Evolutionary conservation across 2,888 invertebrate species (phyloP).

Genomic region (Orthosia cruda): DNA sequence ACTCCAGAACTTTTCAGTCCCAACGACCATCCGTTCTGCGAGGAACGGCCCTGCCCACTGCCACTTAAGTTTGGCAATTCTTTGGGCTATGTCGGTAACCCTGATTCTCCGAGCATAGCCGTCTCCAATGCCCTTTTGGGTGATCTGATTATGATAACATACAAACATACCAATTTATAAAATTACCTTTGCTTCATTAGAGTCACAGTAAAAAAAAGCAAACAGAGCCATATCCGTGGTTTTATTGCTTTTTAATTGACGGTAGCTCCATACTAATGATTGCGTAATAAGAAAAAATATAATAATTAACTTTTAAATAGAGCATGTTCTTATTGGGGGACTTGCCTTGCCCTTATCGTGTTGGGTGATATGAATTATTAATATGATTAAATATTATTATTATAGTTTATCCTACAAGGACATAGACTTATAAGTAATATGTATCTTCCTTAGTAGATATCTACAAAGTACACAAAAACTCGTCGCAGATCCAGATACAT

Average conservation of each 20-base stretch:
- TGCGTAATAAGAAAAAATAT: conserved; percentile 49
- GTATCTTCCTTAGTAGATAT: not conserved
- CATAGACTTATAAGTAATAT: not conserved
- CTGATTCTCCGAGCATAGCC: too few species aligned
- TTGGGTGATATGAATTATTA: not conserved
- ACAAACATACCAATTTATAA: conserved; percentile 27
- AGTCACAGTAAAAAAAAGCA: conserved; percentile 54
- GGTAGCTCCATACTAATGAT: conserved; percentile 60
- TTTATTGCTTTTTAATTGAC: conserved; percentile 68
- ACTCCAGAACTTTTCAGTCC: too few species aligned
- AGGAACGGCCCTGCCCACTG: too few species aligned
- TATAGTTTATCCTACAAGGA: conserved; percentile 6
- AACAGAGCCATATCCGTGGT: conserved; percentile 45
- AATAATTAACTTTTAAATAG: conserved; percentile 67
- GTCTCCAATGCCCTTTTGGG: too few species aligned
- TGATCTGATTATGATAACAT: not conserved
- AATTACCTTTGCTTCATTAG: conserved; percentile 40
- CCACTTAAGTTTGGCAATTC: too few species aligned
- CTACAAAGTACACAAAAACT: not conserved
- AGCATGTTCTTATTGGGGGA: conserved; percentile 53
- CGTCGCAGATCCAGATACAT: not conserved
- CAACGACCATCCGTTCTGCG: too few species aligned
- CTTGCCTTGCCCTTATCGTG: not conserved
- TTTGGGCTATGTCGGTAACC: too few species aligned
- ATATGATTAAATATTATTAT: conserved; percentile 16